Percentiles rank a stretch among this genome's conserved stretches.
Conservation (phyloP, 2,797 vertebrate genomes). For the Typhlichthys eigenmanni region DNA sequence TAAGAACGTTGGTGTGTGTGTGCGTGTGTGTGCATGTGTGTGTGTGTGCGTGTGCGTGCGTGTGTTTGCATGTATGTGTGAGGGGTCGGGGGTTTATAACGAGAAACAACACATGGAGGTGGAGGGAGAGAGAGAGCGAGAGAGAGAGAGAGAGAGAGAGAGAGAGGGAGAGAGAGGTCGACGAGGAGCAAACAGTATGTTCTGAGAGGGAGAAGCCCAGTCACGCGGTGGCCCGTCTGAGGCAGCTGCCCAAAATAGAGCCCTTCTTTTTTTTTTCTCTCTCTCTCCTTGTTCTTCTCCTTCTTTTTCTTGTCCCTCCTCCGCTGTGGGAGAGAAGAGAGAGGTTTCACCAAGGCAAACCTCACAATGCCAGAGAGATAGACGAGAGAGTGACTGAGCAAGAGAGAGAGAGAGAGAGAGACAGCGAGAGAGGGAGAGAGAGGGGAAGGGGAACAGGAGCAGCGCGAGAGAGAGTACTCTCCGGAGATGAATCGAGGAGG, state of each 20-base stretch:
- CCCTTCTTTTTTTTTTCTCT: slow-evolving; percentile 29
- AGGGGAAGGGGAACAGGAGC: slow-evolving; percentile 31
- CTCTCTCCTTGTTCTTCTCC: slow-evolving; percentile 14
- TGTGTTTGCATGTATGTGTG: slow-evolving; percentile 25
- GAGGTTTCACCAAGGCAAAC: slow-evolving; percentile 42
- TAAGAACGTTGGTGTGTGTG: slow-evolving; percentile 19
- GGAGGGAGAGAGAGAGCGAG: slow-evolving; percentile 41
- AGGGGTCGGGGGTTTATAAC: neutral
- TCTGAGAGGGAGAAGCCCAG: slow-evolving; percentile 28
- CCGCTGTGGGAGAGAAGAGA: slow-evolving; percentile 45
- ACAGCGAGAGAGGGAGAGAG: slow-evolving; percentile 9
- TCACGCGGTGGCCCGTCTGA: slow-evolving; percentile 61
- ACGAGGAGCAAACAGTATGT: slow-evolving; percentile 21
- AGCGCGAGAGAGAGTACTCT: slow-evolving; percentile 41
- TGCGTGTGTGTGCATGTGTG: slow-evolving; percentile 25
- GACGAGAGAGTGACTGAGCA: slow-evolving; percentile 24
- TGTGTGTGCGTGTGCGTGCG: slow-evolving; percentile 14
- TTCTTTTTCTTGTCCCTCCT: neutral
- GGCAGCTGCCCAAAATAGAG: slow-evolving; percentile 71
- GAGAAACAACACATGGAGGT: slow-evolving; percentile 17
- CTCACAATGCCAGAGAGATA: slow-evolving; percentile 31
- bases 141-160: slow-evolving; percentile 25
- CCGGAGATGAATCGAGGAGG: slow-evolving; percentile 73
- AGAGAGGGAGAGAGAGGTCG: slow-evolving; percentile 5
- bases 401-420: slow-evolving; percentile 18